Evolutionary conservation across 2,113 vertebrate genomes (phyloP), one percentile per base, ranked within the genome.

Genomic region (Saguinus midas): DNA sequence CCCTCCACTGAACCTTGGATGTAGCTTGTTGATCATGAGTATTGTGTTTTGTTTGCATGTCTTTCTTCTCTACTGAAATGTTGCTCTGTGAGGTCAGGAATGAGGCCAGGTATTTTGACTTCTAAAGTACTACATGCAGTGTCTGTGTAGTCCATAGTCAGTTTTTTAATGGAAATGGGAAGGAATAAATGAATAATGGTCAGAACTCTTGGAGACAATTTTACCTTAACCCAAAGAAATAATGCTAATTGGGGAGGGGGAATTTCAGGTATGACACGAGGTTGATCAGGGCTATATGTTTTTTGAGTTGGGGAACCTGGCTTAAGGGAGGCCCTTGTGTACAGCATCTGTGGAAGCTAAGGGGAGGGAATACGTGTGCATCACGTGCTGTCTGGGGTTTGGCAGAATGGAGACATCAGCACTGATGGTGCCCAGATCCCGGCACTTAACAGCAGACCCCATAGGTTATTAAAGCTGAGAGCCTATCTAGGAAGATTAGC

Each of bases 401-500:
- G 97, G 96, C 96, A 96, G 97, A 95, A 87, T 86, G 93, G 97
- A 97, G 97, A 92, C 95, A 96, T 82, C 96, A 92, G 35, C 3
- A 45, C 72, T 98, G 97, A 97, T 92, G 96, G 97, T 97, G 76
- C 96, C 95, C 98, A 98, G 98, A 97, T 96, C 96, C 83, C 97
- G 40, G 50, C 94, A 96, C 96, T 98, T 97, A 97, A 48, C 78
- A 93, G 92, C 97, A 97, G 98, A 97, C 91, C 91, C 96, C 95
- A 75, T 97, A 96, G 95, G 95, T 97, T 97, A 97, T 97, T 97
- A 96, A 97, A 97, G 93, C 96, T 70, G 95, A 95, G 97, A 96
- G 95, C 81, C 96, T 98, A 98, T 97, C 97, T 97, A 18, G 94
- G 95, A 96, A 97, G 96, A 97, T 97, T 97, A 97, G 95, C 94